Evolutionary conservation across 2,888 invertebrate genomes (phyloP).

Genomic region (Lepetodrilus schrolli): DNA sequence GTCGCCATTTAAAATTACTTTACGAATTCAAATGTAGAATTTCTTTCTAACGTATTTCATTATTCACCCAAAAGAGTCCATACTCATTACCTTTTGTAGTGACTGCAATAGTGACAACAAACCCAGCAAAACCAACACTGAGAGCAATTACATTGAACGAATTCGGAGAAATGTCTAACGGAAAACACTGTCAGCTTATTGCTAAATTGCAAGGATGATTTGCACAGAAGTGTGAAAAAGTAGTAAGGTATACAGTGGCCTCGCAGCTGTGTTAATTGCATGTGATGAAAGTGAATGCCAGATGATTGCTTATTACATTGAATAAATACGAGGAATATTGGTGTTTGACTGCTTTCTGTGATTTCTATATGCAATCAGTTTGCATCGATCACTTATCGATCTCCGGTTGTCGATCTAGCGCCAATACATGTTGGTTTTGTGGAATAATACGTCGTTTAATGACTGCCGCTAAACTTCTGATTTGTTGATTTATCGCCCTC

Average conservation of each 20-base stretch:
- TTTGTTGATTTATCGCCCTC: constrained; percentile 5
- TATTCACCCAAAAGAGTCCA: too few relatives aligned
- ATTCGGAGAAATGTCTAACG: too few relatives aligned
- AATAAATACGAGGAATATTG: constrained; percentile 1
- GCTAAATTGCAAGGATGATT: not conserved
- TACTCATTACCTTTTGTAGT: too few relatives aligned
- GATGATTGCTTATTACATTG: constrained; percentile 7
- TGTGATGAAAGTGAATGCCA: not conserved
- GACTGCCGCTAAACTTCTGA: not conserved
- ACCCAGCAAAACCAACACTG: too few relatives aligned
- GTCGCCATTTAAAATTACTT: constrained; percentile 16
- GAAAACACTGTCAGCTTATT: not conserved
- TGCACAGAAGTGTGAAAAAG: not conserved
- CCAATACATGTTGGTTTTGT: constrained; percentile 24
- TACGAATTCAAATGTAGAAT: not conserved
- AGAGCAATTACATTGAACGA: not conserved
- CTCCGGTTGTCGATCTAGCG: constrained; percentile 8
- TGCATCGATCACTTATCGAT: constrained; percentile 16
- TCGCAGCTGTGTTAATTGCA: not conserved
- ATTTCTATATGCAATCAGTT: not conserved
- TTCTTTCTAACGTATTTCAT: too few relatives aligned
- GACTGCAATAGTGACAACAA: too few relatives aligned
- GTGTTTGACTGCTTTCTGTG: not conserved
- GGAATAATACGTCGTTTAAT: constrained; percentile 10
- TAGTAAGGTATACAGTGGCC: not conserved